Conservation (phyloP, 2,113 vertebrate species). For the Brachyhypopomus gauderio region DNA sequence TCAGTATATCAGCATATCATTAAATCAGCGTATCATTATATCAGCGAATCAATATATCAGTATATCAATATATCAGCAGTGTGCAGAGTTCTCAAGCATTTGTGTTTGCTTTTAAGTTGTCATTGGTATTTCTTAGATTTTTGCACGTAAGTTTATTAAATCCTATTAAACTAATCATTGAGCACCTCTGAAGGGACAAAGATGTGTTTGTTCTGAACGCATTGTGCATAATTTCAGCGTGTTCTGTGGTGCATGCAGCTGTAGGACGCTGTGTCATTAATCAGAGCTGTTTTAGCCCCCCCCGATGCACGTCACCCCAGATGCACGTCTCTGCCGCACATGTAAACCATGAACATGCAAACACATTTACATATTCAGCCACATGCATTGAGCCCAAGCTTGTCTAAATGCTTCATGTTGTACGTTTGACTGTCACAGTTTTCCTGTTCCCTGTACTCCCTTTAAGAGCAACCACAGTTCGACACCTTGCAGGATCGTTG, state of each 20-base stretch:
- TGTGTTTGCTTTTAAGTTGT: slow-evolving; percentile 10
- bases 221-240: slow-evolving; percentile 49
- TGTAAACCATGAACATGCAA: slow-evolving; percentile 47
- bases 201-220: slow-evolving; percentile 49
- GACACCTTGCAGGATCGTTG: not conserved
- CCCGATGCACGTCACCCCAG: slow-evolving; percentile 30
- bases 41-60: no score
- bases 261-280: slow-evolving; percentile 53
- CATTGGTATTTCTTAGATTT: not conserved
- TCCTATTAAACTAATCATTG: slow-evolving; percentile 18
- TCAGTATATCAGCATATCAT: no score
- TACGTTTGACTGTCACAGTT: not conserved
- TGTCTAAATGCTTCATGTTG: not conserved
- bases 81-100: not conserved
- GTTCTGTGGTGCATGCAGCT: slow-evolving; percentile 52
- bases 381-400: not conserved
- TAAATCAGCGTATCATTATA: no score
- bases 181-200: not conserved
- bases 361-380: slow-evolving; percentile 39
- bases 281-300: slow-evolving; percentile 54
- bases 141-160: not conserved
- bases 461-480: not conserved
- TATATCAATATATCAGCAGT: not conserved
- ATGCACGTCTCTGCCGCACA: slow-evolving; percentile 19
- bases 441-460: not conserved